Evolutionary conservation across 2,797 vertebrate species (phyloP).

Genomic region (Rousettus madagascariensis): DNA sequence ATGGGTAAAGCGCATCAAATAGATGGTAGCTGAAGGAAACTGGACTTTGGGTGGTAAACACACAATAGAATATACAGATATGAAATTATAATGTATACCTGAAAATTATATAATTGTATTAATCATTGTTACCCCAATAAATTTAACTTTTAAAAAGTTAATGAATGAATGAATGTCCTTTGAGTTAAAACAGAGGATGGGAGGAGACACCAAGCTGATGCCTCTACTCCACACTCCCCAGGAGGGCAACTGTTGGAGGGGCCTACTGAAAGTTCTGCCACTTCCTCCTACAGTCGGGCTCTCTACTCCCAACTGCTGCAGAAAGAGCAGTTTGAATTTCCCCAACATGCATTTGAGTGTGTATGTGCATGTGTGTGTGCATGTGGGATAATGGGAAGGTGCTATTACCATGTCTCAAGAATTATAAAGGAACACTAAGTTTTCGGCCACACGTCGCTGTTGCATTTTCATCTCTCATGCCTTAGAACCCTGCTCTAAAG

Average conservation of each 20-base stretch:
- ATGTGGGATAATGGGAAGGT: not conserved
- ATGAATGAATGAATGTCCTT: not conserved
- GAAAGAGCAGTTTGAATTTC: not conserved
- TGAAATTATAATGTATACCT: too few relatives aligned
- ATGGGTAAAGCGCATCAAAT: too few relatives aligned
- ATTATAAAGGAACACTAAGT: not conserved
- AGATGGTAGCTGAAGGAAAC: too few relatives aligned
- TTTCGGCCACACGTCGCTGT: not conserved
- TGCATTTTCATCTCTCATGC: not conserved
- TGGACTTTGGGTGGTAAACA: too few relatives aligned
- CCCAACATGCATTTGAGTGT: not conserved
- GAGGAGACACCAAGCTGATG: not conserved
- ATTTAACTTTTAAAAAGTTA: too few relatives aligned
- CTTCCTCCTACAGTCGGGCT: not conserved
- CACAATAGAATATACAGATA: too few relatives aligned
- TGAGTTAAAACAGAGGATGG: not conserved
- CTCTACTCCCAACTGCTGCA: not conserved
- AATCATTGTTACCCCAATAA: too few relatives aligned
- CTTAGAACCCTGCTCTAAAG: too few relatives aligned
- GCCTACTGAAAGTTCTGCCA: too few relatives aligned
- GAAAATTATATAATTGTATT: too few relatives aligned
- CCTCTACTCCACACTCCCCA: not conserved
- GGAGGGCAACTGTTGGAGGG: not conserved
- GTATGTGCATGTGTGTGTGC: not conserved
- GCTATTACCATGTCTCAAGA: not conserved